Evolutionary conservation across 1,140 invertebrate species (phyloP).

Genomic region (Bombus sylvicola): DNA sequence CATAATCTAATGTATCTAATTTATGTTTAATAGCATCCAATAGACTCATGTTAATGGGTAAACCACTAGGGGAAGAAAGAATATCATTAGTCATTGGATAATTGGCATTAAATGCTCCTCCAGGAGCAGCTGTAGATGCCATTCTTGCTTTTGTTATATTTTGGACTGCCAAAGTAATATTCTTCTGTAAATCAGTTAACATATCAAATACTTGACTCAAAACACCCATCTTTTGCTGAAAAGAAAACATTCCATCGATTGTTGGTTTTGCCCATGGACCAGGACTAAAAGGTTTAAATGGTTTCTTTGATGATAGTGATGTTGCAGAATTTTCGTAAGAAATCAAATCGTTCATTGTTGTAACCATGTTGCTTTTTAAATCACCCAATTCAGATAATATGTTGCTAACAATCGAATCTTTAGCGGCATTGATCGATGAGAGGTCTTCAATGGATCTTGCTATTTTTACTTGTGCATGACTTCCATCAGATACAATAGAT

Average conservation of each 20-base stretch:
- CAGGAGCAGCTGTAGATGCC: neutral
- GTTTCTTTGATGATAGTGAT: conserved; percentile 58
- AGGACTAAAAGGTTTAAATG: conserved; percentile 69
- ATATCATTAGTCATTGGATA: neutral
- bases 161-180: conserved; percentile 73
- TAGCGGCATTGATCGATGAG: conserved; percentile 72
- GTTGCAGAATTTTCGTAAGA: conserved; percentile 70
- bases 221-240: conserved; percentile 75
- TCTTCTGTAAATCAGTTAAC: conserved; percentile 76
- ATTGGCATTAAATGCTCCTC: neutral
- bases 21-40: conserved; percentile 73
- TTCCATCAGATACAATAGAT: conserved; percentile 57
- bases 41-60: conserved; percentile 68
- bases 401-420: conserved; percentile 75
- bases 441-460: conserved; percentile 73
- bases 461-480: conserved; percentile 43
- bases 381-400: conserved; percentile 75
- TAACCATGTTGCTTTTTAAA: conserved; percentile 76
- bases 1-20: conserved; percentile 46
- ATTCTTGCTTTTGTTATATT: conserved; percentile 64
- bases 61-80: neutral
- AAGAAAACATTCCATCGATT: conserved; percentile 71
- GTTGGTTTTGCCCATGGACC: conserved; percentile 66
- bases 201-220: conserved; percentile 80
- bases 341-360: conserved; percentile 75